Evolutionary conservation across 2,888 invertebrate genomes (phyloP), one percentile per base, ranked within the genome.

Genomic region (Chesias legatella): DNA sequence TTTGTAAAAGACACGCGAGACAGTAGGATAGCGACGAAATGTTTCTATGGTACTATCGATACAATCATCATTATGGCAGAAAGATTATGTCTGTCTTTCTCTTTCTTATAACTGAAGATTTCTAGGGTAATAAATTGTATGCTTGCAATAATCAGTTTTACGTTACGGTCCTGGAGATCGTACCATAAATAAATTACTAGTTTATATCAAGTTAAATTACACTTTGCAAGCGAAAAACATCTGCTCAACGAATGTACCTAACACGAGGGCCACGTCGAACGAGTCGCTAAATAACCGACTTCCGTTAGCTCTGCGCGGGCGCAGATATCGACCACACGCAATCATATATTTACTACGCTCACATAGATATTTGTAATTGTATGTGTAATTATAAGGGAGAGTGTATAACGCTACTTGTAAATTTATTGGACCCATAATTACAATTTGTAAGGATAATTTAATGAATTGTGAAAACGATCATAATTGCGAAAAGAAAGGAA

Each of bases 201-300:
- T 13, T 28, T 7, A 10, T 7, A 11, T 38, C 34, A 25, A 25
- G 10, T 20, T 28, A 35, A 36, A 45, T 33, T 26, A 33, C 33
- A 42, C 28, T 29, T n/a, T 47, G 11, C 10, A 28, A 28, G 6
- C 17, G 50, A 35, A 43, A 43, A 36, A 39, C 39, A 42, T 45
- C 33, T 39, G 42, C 24, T 32, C 23, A 36, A 23, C 39, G 35
- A 35, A 21, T 10, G 46, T 38, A 51, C 13, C 13, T 17, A 17
- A 17, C 49, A 26, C 33, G 42, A 50, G 51, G 40, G 49, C 43
- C 51, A 51, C 51, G 54, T 47, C 40, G 53, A 47, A 37, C 43
- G 56, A 63, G 62, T 64, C 61, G 72, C 72, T 73, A 73, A 80
- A 81, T 68, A 72, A 68, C 64, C 63, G 60, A 73, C 76, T 70